A percentile compares a stretch with the other conserved stretches of the same genome.
phyloP scores from a whole-genome alignment of 2,888 invertebrate genomes.

The Cheilosia scutellata region DNA sequence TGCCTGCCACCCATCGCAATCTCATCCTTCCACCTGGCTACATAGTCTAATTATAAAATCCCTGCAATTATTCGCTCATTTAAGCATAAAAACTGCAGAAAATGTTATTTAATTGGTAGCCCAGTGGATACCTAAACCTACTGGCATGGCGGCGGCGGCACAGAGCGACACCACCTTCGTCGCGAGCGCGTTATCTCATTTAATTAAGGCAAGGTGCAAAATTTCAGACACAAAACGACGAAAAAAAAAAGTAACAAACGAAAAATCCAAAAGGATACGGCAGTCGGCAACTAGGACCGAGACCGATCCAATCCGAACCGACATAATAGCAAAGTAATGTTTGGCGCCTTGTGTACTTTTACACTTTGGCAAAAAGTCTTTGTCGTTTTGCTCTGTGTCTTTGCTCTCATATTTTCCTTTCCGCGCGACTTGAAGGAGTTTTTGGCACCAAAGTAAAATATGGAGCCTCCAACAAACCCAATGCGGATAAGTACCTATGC shows the following conservation, averaged over 20 bases:
- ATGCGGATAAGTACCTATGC: conserved; percentile 64
- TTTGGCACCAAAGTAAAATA: conserved; percentile 20
- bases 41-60: conserved; percentile 75
- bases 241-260: conserved; percentile 28
- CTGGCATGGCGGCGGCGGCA: conserved; percentile 2
- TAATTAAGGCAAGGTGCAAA: conserved; percentile 74
- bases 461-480: conserved; percentile 41
- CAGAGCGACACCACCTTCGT: conserved; percentile 22
- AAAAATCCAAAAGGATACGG: conserved; percentile 49
- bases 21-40: conserved; percentile 57
- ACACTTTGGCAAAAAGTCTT: conserved; percentile 59
- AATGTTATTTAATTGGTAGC: conserved; percentile 75
- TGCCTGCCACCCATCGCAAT: conserved; percentile 12
- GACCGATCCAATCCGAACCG: conserved; percentile 49
- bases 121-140: conserved; percentile 31
- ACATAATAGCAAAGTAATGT: conserved; percentile 74
- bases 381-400: background rate
- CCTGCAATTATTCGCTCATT: conserved; percentile 75
- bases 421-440: conserved; percentile 40
- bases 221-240: conserved; percentile 60
- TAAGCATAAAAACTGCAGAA: conserved; percentile 76
- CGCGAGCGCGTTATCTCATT: conserved; percentile 66
- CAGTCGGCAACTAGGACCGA: conserved; percentile 10
- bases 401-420: conserved; percentile 13
- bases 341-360: conserved; percentile 73